A percentile compares a stretch with the other conserved stretches of the same genome.
These are phyloP conservation scores for Bradypodion ventrale DNA, from an alignment of 2,797 vertebrate genomes.

Conservation along the genomic window DNA sequence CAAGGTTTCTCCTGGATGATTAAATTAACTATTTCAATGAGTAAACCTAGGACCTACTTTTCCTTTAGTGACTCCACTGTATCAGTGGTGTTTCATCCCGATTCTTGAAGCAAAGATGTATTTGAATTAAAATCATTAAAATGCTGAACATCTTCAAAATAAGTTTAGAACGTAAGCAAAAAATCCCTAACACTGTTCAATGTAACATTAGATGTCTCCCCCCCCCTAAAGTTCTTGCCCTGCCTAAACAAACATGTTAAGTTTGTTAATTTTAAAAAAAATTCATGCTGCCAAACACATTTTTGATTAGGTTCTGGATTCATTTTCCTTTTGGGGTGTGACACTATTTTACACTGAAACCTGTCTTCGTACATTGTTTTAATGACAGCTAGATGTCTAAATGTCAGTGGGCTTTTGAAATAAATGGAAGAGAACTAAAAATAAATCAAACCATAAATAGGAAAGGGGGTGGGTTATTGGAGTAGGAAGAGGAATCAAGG, in stretches of 20 bases:
- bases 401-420: background rate
- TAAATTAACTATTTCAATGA: background rate
- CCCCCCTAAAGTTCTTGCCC: background rate
- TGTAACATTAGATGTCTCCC: slow-evolving; percentile 2
- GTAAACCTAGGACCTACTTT: background rate
- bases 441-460: slow-evolving; percentile 11
- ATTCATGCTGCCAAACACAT: slow-evolving; percentile 9
- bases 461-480: background rate
- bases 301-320: slow-evolving; percentile 8
- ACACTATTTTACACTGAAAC: slow-evolving; percentile 19
- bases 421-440: slow-evolving; percentile 22
- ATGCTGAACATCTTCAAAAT: background rate
- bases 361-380: slow-evolving; percentile 6
- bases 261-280: slow-evolving; percentile 22
- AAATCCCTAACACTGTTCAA: background rate
- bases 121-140: background rate
- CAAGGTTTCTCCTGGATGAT: background rate
- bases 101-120: background rate
- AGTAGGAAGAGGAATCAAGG: background rate
- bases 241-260: background rate
- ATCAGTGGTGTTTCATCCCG: background rate
- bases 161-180: background rate
- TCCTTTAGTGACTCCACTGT: background rate
- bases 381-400: slow-evolving; percentile 15
- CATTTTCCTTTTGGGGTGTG: slow-evolving; percentile 23